A percentile compares a stretch with the other conserved stretches of the same genome.
phyloP scores from a whole-genome alignment of 1,140 invertebrate species.

The Philopotamus ludificatus region DNA sequence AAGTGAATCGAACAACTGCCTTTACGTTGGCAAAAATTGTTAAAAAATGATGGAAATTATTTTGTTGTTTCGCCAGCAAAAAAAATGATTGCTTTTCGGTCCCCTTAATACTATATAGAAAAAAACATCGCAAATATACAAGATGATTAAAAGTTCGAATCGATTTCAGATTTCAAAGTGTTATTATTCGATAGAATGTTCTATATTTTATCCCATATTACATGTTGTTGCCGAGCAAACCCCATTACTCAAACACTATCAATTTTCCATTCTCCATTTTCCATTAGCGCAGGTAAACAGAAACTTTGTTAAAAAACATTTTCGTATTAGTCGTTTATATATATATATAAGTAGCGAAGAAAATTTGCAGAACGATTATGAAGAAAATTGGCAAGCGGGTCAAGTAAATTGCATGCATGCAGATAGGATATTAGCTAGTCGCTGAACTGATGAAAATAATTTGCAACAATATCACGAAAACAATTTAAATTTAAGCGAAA shows the following conservation, averaged over 20 bases:
- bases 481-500: not conserved
- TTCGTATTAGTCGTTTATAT: slow-evolving; percentile 9
- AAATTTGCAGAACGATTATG: not conserved
- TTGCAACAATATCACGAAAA: not conserved
- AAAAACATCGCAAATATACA: not conserved
- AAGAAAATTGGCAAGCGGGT: not conserved
- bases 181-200: not conserved
- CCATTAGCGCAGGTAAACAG: slow-evolving; percentile 23
- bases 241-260: slow-evolving; percentile 15
- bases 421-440: too few relatives aligned
- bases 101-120: not conserved
- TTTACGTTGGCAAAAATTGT: not conserved
- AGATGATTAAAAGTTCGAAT: too few relatives aligned
- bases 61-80: not conserved
- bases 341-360: not conserved
- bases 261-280: slow-evolving; percentile 19
- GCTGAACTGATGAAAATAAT: not conserved
- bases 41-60: not conserved
- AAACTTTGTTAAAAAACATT: slow-evolving; percentile 27
- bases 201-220: not conserved
- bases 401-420: not conserved
- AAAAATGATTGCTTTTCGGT: not conserved
- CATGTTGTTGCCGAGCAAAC: not conserved
- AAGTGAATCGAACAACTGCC: too few relatives aligned
- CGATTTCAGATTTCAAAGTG: too few relatives aligned